A percentile compares a stretch with the other conserved stretches of the same genome.
These are phyloP conservation scores for Anaspis maculata DNA, from an alignment of 2,888 invertebrate species.

Conservation along the genomic window DNA sequence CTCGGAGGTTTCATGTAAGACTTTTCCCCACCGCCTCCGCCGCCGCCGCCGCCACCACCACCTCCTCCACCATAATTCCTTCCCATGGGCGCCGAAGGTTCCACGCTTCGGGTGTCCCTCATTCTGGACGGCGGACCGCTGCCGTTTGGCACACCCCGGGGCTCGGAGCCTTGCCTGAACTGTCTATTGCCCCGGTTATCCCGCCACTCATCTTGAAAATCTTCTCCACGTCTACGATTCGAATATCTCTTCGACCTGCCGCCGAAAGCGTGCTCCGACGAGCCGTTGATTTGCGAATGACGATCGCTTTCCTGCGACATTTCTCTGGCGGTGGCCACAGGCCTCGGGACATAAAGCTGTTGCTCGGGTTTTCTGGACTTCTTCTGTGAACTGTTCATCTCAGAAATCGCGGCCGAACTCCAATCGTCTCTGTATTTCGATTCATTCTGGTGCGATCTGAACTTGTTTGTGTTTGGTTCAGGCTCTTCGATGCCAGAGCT, in stretches of 20 bases:
- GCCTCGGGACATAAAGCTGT: conserved; percentile 44
- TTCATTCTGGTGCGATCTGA: conserved; percentile 1
- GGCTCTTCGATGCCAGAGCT: conserved; percentile 53
- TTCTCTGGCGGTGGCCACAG: conserved; percentile 25
- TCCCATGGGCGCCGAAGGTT: conserved; percentile 50
- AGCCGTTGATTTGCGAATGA: conserved; percentile 12
- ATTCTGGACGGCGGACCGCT: conserved; percentile 42
- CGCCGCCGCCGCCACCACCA: too few species aligned
- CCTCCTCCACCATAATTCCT: conserved; percentile 34
- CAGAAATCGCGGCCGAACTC: conserved; percentile 9
- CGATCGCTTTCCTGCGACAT: conserved; percentile 14
- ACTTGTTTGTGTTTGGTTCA: conserved; percentile 36
- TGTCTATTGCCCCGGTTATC: conserved; percentile 33
- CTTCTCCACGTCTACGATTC: not conserved
- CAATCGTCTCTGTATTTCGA: conserved; percentile 1
- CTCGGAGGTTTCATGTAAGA: conserved; percentile 59
- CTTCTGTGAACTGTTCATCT: conserved; percentile 21
- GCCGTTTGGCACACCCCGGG: conserved; percentile 42
- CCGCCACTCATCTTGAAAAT: conserved; percentile 31
- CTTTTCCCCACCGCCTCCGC: too few species aligned
- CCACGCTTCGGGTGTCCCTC: conserved; percentile 63
- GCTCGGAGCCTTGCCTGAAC: conserved; percentile 55
- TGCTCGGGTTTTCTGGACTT: conserved; percentile 50
- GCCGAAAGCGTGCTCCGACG: not conserved
- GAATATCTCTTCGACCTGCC: not conserved